Base-by-base conservation (phyloP, 2,113 vertebrate genomes). In the Sphaerodactylus townsendi region DNA sequence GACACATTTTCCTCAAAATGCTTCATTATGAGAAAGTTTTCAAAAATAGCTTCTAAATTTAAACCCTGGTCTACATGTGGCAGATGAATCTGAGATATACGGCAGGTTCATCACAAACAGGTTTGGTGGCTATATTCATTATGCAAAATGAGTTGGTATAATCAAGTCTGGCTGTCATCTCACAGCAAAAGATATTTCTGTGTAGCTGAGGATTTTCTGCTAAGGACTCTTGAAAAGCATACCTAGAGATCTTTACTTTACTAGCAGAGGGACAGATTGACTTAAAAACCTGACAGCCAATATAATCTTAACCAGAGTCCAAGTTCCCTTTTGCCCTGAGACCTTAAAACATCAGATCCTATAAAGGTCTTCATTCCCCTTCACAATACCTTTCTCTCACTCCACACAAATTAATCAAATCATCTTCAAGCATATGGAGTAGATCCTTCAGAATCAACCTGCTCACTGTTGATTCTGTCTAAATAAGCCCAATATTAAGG, bases 101-200 rank as follows among this genome's bases (percentile, higher is more conserved):
- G n/a, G n/a, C n/a, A 85, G 46, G 1, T 79, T 72, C 78, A 79
- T 75, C 75, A 84, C 75, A 92, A 86, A 72, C 84, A 89, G 50
- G 56, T 69, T 78, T 81, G 69, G 39, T 83, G 53, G 77, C 48
- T 86, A 83, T 81, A 70, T 68, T 88, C 77, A 87, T 72, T 53
- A 85, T 25, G 35, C 81, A 56, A 79, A 86, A 82, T 85, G 77
- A 73, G 59, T 33, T 83, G 9, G 82, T 85, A 80, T 82, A 59
- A 87, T 30, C 9, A 21, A 74, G 79, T 37, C 77, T 80, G 64
- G 37, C 77, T 81, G 86, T 71, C 68, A 56, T n/a, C 15, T 21
- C 17, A 35, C 44, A 75, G 10, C 70, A 53, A 50, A 25, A 10
- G 14, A 74, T 14, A 4, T 28, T 62, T 28, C 59, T 74, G 15